A percentile compares a stretch with the other conserved stretches of the same genome.
Conservation (phyloP, 2,797 vertebrate genomes). For the Sebastes nivosus region DNA sequence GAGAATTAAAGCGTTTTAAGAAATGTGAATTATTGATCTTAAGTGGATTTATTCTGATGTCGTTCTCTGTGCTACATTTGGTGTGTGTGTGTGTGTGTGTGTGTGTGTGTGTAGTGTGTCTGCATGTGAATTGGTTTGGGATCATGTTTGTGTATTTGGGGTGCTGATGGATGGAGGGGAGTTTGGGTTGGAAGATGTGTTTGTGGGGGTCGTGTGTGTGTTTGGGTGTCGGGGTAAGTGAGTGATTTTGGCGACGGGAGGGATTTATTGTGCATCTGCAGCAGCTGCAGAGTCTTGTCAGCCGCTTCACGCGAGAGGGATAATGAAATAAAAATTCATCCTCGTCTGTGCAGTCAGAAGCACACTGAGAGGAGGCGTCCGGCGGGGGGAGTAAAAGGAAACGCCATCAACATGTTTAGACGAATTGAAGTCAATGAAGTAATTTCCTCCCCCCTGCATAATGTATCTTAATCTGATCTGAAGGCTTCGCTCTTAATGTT, state of each 20-base stretch:
- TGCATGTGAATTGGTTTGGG: conserved; percentile 22
- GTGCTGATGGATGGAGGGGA: background rate
- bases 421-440: conserved; percentile 60
- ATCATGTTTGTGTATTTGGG: conserved; percentile 28
- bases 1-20: conserved; percentile 80
- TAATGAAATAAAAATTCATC: conserved; percentile 44
- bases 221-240: conserved; percentile 22
- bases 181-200: conserved; percentile 10
- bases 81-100: background rate
- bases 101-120: background rate
- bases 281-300: conserved; percentile 26
- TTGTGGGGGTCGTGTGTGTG: conserved; percentile 13
- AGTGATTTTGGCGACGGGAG: conserved; percentile 10
- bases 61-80: conserved; percentile 22
- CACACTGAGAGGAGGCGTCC: conserved; percentile 25
- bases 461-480: conserved; percentile 78
- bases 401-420: conserved; percentile 64
- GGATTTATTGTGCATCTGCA: conserved; percentile 33
- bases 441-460: conserved; percentile 60
- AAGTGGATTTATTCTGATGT: conserved; percentile 73
- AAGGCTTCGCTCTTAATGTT: conserved; percentile 74
- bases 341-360: conserved; percentile 29
- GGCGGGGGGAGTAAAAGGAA: conserved; percentile 43
- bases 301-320: background rate
- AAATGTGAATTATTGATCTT: conserved; percentile 82